A percentile compares a stretch with the other conserved stretches of the same genome.
Evolutionary conservation across 2,888 invertebrate genomes (phyloP).

Genomic region (Meandrusa payeni): DNA sequence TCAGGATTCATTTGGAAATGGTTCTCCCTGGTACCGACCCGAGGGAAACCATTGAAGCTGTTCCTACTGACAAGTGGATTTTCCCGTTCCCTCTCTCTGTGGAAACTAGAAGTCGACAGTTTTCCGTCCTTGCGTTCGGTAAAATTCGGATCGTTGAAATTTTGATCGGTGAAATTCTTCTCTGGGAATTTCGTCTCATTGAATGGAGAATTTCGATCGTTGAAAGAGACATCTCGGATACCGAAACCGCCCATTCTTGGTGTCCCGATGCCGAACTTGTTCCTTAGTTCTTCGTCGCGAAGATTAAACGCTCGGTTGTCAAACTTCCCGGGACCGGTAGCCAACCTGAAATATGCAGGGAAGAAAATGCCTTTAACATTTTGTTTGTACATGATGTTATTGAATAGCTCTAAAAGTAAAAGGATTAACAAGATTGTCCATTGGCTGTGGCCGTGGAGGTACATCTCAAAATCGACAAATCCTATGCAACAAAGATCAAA

Average conservation of each 20-base stretch:
- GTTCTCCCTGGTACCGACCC: slow-evolving; percentile 61
- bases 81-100: slow-evolving; percentile 64
- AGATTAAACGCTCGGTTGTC: slow-evolving; percentile 68
- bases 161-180: slow-evolving; percentile 53
- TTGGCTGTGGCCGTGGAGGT: too few species aligned
- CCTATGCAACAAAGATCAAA: too few species aligned
- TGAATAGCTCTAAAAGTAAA: too few species aligned
- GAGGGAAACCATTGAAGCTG: slow-evolving; percentile 74
- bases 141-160: slow-evolving; percentile 47
- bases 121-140: slow-evolving; percentile 68
- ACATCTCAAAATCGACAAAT: too few species aligned
- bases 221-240: slow-evolving; percentile 69
- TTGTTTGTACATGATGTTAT: too few species aligned
- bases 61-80: slow-evolving; percentile 73
- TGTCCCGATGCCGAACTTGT: slow-evolving; percentile 69
- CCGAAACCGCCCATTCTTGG: slow-evolving; percentile 76
- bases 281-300: slow-evolving; percentile 67
- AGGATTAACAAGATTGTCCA: too few species aligned
- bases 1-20: slow-evolving; percentile 71
- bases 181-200: slow-evolving; percentile 61
- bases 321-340: slow-evolving; percentile 57
- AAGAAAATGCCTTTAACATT: too few species aligned
- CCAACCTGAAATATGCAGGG: slow-evolving; percentile 55
- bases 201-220: slow-evolving; percentile 65
- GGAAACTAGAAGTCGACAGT: slow-evolving; percentile 72